These are phyloP conservation scores for Nasonia vitripennis DNA, from an alignment of 1,140 invertebrate genomes.

Conservation along the genomic window DNA sequence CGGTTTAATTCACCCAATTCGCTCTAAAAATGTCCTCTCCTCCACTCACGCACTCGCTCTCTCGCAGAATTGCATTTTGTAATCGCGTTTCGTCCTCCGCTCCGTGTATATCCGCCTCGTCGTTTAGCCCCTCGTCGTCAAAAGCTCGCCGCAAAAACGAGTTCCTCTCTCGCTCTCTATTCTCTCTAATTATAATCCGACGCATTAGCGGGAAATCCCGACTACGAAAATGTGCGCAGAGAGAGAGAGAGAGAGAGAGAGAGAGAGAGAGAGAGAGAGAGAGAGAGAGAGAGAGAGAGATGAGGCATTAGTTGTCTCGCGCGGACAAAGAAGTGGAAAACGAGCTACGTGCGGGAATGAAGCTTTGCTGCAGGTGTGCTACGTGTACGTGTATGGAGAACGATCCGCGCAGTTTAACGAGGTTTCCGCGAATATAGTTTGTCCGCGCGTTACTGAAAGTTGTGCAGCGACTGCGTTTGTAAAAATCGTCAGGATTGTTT, in stretches of 20 bases:
- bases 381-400: background rate
- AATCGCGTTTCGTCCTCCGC: background rate
- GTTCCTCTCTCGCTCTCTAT: background rate
- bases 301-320: background rate
- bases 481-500: too few relatives aligned
- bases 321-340: background rate
- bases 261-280: too few relatives aligned
- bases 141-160: background rate
- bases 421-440: background rate
- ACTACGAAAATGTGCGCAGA: background rate
- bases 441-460: background rate
- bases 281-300: background rate
- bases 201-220: background rate
- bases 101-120: background rate
- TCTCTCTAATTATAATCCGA: conserved; percentile 1
- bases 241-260: too few relatives aligned
- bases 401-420: background rate
- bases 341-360: background rate
- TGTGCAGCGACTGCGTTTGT: background rate
- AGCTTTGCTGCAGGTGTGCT: background rate
- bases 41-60: background rate
- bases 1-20: background rate
- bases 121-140: background rate
- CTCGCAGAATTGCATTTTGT: background rate
- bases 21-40: background rate